These are phyloP conservation scores for Ivindomyrus marchei DNA, from an alignment of 2,113 vertebrate genomes.

Conservation along the genomic window DNA sequence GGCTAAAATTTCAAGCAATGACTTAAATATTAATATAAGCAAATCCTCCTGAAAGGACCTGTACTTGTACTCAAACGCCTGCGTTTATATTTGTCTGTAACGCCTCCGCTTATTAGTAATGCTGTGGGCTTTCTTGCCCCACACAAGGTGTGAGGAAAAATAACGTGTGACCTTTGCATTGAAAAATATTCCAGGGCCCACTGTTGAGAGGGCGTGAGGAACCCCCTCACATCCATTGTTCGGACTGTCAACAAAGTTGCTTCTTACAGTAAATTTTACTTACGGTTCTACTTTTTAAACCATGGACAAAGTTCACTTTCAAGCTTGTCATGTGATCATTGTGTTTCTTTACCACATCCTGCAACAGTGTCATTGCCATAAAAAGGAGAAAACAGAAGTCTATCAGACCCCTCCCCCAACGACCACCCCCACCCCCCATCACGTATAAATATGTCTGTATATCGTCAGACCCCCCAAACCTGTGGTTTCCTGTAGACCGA, in stretches of 20 bases:
- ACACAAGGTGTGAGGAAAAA: conserved; percentile 10
- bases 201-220: conserved; percentile 17
- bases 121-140: conserved; percentile 1
- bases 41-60: neutral
- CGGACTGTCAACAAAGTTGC: neutral
- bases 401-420: neutral
- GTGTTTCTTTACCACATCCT: conserved; percentile 42
- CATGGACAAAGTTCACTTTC: conserved; percentile 34
- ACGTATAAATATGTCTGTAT: neutral
- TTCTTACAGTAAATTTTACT: conserved; percentile 14
- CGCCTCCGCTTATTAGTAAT: neutral
- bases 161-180: neutral
- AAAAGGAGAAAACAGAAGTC: neutral
- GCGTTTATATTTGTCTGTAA: neutral
- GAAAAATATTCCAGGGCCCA: conserved; percentile 25
- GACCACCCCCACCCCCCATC: neutral
- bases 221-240: conserved; percentile 17
- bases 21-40: neutral
- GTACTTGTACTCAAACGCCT: neutral
- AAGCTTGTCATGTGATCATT: conserved; percentile 8
- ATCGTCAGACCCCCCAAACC: conserved; percentile 19
- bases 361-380: conserved; percentile 16
- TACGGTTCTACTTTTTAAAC: conserved; percentile 2
- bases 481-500: neutral
- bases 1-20: neutral